These are phyloP conservation scores for Cheiracanthium punctorium DNA, from an alignment of 2,888 invertebrate species.

Conservation along the genomic window DNA sequence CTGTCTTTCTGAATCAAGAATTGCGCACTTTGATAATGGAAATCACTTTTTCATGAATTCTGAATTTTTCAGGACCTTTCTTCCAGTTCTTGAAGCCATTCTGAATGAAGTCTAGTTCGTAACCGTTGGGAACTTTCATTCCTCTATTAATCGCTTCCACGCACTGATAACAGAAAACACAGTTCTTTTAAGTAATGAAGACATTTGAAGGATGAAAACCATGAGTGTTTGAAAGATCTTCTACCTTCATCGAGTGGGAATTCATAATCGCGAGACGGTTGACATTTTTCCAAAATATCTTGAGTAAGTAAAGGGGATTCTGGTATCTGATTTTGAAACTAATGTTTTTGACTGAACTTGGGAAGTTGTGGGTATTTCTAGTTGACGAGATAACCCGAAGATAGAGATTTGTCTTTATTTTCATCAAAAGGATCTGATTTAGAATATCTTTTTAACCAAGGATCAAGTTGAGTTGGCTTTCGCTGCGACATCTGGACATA, in stretches of 20 bases:
- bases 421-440: neutral
- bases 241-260: neutral
- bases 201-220: neutral
- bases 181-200: neutral
- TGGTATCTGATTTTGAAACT: no score
- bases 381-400: no score
- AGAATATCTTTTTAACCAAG: no score
- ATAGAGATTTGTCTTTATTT: neutral
- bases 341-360: no score
- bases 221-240: neutral
- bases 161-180: no score
- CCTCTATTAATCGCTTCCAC: no score
- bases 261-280: neutral
- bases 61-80: no score
- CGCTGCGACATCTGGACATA: neutral
- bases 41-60: conserved; percentile 13
- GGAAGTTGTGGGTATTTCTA: no score
- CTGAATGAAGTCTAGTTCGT: neutral
- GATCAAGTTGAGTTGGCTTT: neutral
- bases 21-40: neutral
- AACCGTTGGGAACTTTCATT: conserved; percentile 19
- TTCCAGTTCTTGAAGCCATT: no score
- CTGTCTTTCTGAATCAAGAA: neutral
- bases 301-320: no score
- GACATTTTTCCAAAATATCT: neutral